Evolutionary conservation across 2,797 vertebrate species (phyloP).

Genomic region (Ibycter americanus): DNA sequence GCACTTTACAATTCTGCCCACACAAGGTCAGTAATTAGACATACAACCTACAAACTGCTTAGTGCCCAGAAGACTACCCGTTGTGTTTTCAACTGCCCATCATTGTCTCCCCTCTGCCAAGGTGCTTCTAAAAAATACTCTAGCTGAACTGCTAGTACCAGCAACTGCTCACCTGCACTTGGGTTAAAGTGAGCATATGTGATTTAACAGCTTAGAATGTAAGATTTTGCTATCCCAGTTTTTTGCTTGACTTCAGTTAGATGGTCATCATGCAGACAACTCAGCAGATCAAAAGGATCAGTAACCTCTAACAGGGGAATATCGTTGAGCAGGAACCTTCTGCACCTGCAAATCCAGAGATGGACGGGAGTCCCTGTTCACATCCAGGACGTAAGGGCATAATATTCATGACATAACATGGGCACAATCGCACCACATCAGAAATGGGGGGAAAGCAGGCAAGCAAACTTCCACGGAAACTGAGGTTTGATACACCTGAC

Average conservation of each 20-base stretch:
- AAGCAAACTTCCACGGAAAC: neutral
- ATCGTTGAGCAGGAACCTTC: neutral
- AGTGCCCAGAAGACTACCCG: neutral
- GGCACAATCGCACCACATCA: neutral
- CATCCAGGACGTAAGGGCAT: neutral
- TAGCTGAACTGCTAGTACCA: neutral
- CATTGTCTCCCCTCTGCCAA: neutral
- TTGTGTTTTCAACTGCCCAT: neutral
- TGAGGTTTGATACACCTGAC: neutral
- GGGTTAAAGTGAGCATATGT: neutral
- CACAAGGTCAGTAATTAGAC: rapidly evolving
- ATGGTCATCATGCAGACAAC: neutral
- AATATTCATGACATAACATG: rapidly evolving
- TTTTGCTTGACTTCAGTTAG: neutral
- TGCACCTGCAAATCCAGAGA: neutral
- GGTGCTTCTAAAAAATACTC: neutral
- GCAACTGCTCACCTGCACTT: neutral
- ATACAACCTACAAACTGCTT: neutral
- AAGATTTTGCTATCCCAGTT: neutral
- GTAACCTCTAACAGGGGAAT: neutral
- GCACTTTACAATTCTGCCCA: neutral
- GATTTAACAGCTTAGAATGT: rapidly evolving
- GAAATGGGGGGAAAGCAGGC: rapidly evolving
- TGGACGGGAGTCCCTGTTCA: rapidly evolving
- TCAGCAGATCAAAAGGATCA: neutral